Percentiles rank a stretch among this genome's conserved stretches.
Evolutionary conservation across 2,113 vertebrate species (phyloP).

Genomic region (Nothobranchius kuhntae): DNA sequence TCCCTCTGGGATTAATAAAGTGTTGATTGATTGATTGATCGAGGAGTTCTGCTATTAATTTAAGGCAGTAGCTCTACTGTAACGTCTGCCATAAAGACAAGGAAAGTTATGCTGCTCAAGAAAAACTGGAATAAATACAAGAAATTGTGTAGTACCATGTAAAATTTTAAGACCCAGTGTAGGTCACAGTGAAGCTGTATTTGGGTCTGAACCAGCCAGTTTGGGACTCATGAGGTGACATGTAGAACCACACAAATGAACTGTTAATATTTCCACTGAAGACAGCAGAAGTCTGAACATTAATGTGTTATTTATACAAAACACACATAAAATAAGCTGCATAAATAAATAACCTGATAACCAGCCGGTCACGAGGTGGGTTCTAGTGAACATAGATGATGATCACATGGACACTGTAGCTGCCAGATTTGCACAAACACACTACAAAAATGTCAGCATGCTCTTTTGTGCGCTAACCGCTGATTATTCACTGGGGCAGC

Average conservation of each 20-base stretch:
- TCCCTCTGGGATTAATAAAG: too few relatives aligned
- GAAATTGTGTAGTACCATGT: background rate
- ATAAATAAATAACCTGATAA: constrained; percentile 42
- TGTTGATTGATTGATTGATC: too few relatives aligned
- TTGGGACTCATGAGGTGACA: background rate
- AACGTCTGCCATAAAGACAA: background rate
- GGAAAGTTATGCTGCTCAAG: background rate
- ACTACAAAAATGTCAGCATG: constrained; percentile 57
- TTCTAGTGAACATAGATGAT: constrained; percentile 39
- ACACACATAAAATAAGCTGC: constrained; percentile 25
- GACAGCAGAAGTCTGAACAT: constrained; percentile 4
- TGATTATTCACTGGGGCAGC: constrained; percentile 29
- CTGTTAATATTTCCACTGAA: too few relatives aligned
- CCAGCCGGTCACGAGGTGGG: constrained; percentile 45
- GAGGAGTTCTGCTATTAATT: background rate
- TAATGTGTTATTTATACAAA: constrained; percentile 21
- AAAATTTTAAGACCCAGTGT: too few relatives aligned
- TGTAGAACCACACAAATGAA: background rate
- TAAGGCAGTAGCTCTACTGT: background rate
- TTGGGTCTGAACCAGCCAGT: background rate
- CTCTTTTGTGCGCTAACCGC: constrained; percentile 32
- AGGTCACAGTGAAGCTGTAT: background rate
- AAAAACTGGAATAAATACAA: background rate
- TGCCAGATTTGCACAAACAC: constrained; percentile 47
- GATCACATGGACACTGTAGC: constrained; percentile 34